Conservation (phyloP, 2,888 invertebrate genomes). For the Sesia bembeciformis region DNA sequence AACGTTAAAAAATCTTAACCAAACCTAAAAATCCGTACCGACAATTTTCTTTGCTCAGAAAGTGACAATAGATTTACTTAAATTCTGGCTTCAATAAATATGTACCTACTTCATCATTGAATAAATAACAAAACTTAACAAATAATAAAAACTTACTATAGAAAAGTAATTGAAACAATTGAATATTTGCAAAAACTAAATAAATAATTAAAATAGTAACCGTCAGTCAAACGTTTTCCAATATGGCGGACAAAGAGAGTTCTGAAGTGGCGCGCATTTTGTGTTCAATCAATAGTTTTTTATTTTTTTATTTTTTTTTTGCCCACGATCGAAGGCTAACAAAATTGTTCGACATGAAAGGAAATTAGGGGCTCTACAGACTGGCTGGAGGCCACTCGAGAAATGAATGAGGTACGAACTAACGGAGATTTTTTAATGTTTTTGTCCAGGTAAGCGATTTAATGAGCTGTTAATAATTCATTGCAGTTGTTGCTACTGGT, state of each 20-base stretch:
- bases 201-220: slow-evolving; percentile 16
- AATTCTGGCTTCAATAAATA: too few relatives aligned
- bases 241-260: slow-evolving; percentile 62
- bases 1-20: too few relatives aligned
- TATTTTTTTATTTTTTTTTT: slow-evolving; percentile 46
- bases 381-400: slow-evolving; percentile 56
- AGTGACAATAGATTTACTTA: too few relatives aligned
- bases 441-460: slow-evolving; percentile 54
- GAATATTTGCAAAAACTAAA: too few relatives aligned
- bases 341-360: slow-evolving; percentile 60
- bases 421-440: slow-evolving; percentile 56
- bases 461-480: slow-evolving; percentile 58
- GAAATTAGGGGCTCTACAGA: slow-evolving; percentile 50
- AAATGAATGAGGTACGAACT: slow-evolving; percentile 52
- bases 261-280: slow-evolving; percentile 58
- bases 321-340: slow-evolving; percentile 53
- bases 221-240: slow-evolving; percentile 54
- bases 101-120: too few relatives aligned
- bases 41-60: too few relatives aligned
- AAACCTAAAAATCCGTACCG: too few relatives aligned
- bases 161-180: too few relatives aligned
- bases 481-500: slow-evolving; percentile 12
- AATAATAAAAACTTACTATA: too few relatives aligned
- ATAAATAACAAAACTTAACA: too few relatives aligned
- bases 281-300: slow-evolving; percentile 63